phyloP scores from a whole-genome alignment of 2,888 invertebrate genomes.

The Congeria kusceri region DNA sequence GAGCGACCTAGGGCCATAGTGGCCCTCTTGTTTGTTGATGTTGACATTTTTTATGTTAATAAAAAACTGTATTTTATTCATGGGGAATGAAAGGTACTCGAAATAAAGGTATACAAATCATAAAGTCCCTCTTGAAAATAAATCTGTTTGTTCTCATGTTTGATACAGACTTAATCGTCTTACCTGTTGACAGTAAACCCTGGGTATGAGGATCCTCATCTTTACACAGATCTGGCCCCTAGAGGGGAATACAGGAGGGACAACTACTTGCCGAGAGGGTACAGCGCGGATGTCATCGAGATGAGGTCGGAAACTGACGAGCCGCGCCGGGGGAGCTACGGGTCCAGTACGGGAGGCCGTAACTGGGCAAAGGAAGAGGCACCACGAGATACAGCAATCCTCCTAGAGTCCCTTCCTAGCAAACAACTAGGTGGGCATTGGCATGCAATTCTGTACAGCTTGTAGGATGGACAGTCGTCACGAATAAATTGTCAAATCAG shows the following conservation, averaged over 20 bases:
- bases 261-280: not conserved
- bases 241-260: not conserved
- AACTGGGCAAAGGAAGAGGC: constrained; percentile 66
- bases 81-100: no score
- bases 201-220: constrained; percentile 45
- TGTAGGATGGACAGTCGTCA: no score
- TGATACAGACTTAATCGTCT: not conserved
- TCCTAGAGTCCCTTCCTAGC: constrained; percentile 74
- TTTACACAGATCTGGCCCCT: not conserved
- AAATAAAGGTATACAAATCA: no score
- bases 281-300: constrained; percentile 10
- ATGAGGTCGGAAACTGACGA: constrained; percentile 27
- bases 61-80: no score
- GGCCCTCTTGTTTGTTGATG: no score
- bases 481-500: no score
- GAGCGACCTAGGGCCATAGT: no score
- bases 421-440: constrained; percentile 68
- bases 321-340: constrained; percentile 10
- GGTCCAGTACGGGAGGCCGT: constrained; percentile 16
- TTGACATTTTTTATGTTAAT: no score
- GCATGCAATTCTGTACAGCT: no score
- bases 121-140: no score
- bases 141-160: not conserved
- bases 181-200: constrained; percentile 48
- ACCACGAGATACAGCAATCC: constrained; percentile 65